Base-by-base conservation (phyloP, 2,888 invertebrate genomes). In the Diadegma fenestrale region DNA sequence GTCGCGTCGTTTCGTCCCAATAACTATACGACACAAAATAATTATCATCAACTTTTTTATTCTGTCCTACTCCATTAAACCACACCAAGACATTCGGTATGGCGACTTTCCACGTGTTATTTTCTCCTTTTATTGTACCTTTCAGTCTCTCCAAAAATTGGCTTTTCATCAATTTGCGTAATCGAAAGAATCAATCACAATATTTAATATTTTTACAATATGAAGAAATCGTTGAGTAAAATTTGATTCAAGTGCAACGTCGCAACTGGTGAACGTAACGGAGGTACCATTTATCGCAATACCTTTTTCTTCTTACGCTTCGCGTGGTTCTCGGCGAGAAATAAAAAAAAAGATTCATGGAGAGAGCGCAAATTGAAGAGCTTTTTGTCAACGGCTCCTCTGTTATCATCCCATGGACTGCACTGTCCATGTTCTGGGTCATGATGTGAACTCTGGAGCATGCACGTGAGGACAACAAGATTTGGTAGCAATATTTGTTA, bases 361-460 rank as follows among this genome's bases (percentile, higher is more conserved):
- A 48, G 48, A 43, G 43, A 78, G 58, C 48, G 71, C 63, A 26
- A 48, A 79, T 79, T 79, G 41, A 71, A 79, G 79, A 79, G 61
- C 79, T 71, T 69, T 41, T 48, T 61, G 51, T 63, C 61, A n/a
- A 64, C 43, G 63, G 43, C 75, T 71, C 4, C 64, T 43, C 68
- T 76, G 68, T 81, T 69, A 81, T 82, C 63, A 76, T 76, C 71
- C 63, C 37, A 37, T 37, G 51, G 71, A 37, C 77, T 22, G 17
- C 54, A n/a, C 68, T 48, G 61, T 41, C 26, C 22, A 8, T 12
- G 19, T 75, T 30, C 78, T 45, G 17, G 19, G 58, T 30, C n/a
- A n/a, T n/a, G n/a, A 19, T 68, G 30, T 78, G 30, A 45, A 51
- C 71, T 10, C n/a, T 45, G 68, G 54, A 61, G 33, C 19, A 48